Conservation (phyloP, 2,797 vertebrate species). For the Halcyon leucocephala region DNA sequence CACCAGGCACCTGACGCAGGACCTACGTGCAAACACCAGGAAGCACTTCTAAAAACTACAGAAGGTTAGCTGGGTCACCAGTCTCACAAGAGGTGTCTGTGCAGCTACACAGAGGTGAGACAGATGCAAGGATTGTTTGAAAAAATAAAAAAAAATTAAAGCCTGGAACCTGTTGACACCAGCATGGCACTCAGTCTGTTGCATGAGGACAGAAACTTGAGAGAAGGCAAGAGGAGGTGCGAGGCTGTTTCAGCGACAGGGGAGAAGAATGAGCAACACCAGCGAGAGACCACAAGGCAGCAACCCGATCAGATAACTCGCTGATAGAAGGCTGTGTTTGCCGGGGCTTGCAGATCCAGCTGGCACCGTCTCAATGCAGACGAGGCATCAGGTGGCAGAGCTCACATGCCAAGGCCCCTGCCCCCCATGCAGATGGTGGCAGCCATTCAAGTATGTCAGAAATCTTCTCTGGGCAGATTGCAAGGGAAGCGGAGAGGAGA, state of each 20-base stretch:
- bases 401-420: background rate
- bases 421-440: background rate
- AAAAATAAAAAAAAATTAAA: background rate
- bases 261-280: background rate
- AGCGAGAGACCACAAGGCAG: background rate
- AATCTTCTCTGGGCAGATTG: constrained; percentile 16
- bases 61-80: fast-evolving
- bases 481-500: background rate
- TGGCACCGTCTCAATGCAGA: background rate
- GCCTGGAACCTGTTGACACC: background rate
- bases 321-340: background rate
- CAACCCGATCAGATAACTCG: background rate
- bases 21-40: background rate
- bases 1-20: background rate
- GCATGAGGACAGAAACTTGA: fast-evolving
- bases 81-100: background rate
- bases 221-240: background rate
- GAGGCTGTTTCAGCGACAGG: background rate
- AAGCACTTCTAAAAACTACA: background rate
- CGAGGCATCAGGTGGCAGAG: constrained; percentile 21
- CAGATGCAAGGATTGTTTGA: background rate
- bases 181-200: background rate
- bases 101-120: background rate
- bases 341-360: background rate
- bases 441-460: background rate